phyloP scores from a whole-genome alignment of 1,140 invertebrate genomes.

The Solenopsis fugax region DNA sequence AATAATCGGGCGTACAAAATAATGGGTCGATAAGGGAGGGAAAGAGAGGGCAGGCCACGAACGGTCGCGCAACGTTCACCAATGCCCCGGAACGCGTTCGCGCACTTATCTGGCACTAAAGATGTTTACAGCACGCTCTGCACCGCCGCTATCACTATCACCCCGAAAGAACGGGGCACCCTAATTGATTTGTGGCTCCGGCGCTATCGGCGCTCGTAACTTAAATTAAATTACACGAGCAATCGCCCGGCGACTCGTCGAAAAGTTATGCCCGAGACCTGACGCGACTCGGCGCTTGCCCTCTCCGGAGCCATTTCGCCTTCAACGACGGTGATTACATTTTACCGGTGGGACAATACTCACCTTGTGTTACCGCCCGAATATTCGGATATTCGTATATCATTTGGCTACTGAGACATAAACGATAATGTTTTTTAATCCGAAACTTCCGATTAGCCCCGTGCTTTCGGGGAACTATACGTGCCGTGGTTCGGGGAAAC shows the following conservation, averaged over 20 bases:
- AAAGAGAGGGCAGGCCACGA: conserved; percentile 23
- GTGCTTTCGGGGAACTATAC: not conserved
- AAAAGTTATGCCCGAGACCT: conserved; percentile 68
- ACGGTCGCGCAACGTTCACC: conserved; percentile 35
- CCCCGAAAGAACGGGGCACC: conserved; percentile 78
- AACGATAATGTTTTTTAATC: conserved; percentile 1
- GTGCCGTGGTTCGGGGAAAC: not conserved
- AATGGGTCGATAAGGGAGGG: conserved; percentile 75
- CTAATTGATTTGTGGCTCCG: conserved; percentile 84
- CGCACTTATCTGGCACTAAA: conserved; percentile 84
- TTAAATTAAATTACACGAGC: conserved; percentile 84
- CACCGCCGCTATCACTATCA: conserved; percentile 82
- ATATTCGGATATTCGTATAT: conserved; percentile 27
- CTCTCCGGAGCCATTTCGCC: not conserved
- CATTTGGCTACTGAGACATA: not conserved
- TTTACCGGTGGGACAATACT: conserved; percentile 16
- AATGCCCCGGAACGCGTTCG: conserved; percentile 46
- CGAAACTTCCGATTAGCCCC: not conserved
- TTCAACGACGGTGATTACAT: not conserved
- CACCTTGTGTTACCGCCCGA: not conserved
- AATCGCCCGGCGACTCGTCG: conserved; percentile 62
- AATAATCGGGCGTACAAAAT: conserved; percentile 83
- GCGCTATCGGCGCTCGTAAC: conserved; percentile 82
- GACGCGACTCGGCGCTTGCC: conserved; percentile 61
- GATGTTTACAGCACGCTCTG: conserved; percentile 83